Evolutionary conservation across 2,888 invertebrate species (phyloP).

Genomic region (Emmelina monodactyla): DNA sequence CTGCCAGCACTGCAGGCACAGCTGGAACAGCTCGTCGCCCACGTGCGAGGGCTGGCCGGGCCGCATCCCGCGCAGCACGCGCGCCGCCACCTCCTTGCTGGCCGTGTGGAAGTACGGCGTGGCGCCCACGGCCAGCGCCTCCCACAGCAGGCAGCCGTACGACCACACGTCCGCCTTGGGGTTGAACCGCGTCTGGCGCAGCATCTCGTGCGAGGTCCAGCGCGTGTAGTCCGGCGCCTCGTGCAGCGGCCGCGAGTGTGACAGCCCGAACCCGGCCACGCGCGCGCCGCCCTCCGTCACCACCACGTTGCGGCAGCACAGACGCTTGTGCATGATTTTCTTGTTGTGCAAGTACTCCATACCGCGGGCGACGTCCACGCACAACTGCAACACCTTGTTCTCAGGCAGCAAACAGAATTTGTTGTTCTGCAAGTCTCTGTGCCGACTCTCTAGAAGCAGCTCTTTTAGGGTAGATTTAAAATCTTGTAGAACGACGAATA

Average conservation of each 20-base stretch:
- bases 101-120: slow-evolving; percentile 79
- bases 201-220: slow-evolving; percentile 82
- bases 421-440: slow-evolving; percentile 55
- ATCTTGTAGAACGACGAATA: slow-evolving; percentile 78
- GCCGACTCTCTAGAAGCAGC: slow-evolving; percentile 69
- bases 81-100: slow-evolving; percentile 71
- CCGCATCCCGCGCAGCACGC: slow-evolving; percentile 74
- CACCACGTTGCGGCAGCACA: slow-evolving; percentile 76
- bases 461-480: slow-evolving; percentile 74
- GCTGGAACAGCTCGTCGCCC: slow-evolving; percentile 80
- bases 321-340: slow-evolving; percentile 75
- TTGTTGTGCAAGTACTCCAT: slow-evolving; percentile 74
- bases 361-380: slow-evolving; percentile 73
- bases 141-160: slow-evolving; percentile 84
- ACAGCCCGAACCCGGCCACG: slow-evolving; percentile 77
- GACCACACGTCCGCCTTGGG: slow-evolving; percentile 84
- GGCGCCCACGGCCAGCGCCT: slow-evolving; percentile 78
- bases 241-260: slow-evolving; percentile 68
- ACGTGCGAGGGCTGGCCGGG: slow-evolving; percentile 78
- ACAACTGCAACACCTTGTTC: slow-evolving; percentile 68
- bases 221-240: slow-evolving; percentile 77
- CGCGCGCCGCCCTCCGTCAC: slow-evolving; percentile 74
- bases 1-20: slow-evolving; percentile 87
- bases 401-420: slow-evolving; percentile 70
- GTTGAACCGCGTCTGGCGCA: slow-evolving; percentile 73